These are phyloP conservation scores for Metaphire vulgaris DNA, from an alignment of 1,140 invertebrate species.

Conservation along the genomic window DNA sequence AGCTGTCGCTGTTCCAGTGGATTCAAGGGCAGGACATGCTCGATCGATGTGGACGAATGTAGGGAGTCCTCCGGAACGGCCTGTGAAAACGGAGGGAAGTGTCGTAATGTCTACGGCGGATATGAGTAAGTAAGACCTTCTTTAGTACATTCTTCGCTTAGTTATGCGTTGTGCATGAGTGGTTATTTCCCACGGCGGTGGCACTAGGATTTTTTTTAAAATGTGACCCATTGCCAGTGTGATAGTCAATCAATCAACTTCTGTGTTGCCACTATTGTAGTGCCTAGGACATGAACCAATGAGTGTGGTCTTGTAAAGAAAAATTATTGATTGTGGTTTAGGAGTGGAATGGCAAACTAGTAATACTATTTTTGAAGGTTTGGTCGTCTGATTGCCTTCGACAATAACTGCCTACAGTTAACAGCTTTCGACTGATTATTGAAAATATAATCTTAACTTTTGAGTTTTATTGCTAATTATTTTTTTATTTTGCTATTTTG, in stretches of 20 bases:
- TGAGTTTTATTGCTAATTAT: too few species aligned
- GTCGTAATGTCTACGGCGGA: conserved; percentile 72
- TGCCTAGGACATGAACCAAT: background rate
- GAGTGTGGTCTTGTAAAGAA: background rate
- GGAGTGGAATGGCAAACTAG: too few species aligned
- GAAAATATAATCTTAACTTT: too few species aligned
- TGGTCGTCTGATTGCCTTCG: too few species aligned
- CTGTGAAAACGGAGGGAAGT: conserved; percentile 79
- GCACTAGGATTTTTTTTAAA: background rate
- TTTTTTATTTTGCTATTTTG: too few species aligned
- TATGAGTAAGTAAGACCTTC: conserved; percentile 61
- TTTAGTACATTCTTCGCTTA: background rate
- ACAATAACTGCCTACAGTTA: too few species aligned
- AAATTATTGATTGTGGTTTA: too few species aligned
- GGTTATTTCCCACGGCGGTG: background rate
- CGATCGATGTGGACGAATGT: conserved; percentile 84
- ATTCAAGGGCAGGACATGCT: conserved; percentile 60
- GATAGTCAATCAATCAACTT: too few species aligned
- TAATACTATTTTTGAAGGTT: too few species aligned
- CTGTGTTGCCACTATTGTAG: background rate
- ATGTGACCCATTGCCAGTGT: background rate
- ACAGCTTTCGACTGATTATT: too few species aligned
- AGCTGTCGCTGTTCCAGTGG: conserved; percentile 41
- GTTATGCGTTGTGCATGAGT: background rate
- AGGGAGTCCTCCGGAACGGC: conserved; percentile 65